These are phyloP conservation scores for Tetheella fluctuosa DNA, from an alignment of 2,888 invertebrate species.

Conservation along the genomic window DNA sequence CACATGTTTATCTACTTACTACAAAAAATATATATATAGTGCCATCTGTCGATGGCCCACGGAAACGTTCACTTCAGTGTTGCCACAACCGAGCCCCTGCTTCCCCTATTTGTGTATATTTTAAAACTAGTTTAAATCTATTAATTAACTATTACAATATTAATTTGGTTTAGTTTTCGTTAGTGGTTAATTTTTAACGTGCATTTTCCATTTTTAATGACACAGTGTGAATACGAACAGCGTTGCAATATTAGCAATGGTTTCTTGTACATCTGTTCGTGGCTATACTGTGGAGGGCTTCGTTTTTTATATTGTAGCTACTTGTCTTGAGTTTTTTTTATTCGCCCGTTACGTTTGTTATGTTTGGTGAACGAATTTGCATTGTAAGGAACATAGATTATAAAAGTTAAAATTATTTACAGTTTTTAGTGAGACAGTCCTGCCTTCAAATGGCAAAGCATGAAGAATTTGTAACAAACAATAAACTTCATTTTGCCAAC, in stretches of 20 bases:
- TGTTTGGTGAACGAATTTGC: not conserved
- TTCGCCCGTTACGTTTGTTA: not conserved
- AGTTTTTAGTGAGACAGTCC: too few relatives aligned
- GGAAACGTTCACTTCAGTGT: not conserved
- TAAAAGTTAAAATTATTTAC: too few relatives aligned
- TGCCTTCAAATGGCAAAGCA: too few relatives aligned
- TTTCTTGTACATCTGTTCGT: not conserved
- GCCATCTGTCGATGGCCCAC: not conserved
- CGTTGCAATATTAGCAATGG: slow-evolving; percentile 11
- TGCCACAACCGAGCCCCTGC: slow-evolving; percentile 4
- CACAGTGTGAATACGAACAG: slow-evolving; percentile 18
- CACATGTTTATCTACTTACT: too few relatives aligned
- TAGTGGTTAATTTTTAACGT: slow-evolving; percentile 39
- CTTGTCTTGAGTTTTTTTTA: not conserved
- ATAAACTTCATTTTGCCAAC: too few relatives aligned
- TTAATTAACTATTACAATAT: slow-evolving; percentile 30
- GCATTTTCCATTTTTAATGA: slow-evolving; percentile 37
- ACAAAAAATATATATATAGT: too few relatives aligned
- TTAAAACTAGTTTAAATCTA: slow-evolving; percentile 17
- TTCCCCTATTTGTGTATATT: slow-evolving; percentile 11
- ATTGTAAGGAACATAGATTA: not conserved
- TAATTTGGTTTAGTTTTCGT: slow-evolving; percentile 33
- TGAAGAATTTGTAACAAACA: too few relatives aligned
- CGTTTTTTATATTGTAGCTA: not conserved
- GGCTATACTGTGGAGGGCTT: not conserved